A percentile compares a stretch with the other conserved stretches of the same genome.
These are phyloP conservation scores for Plutella xylostella DNA, from an alignment of 2,888 invertebrate species.

Conservation along the genomic window DNA sequence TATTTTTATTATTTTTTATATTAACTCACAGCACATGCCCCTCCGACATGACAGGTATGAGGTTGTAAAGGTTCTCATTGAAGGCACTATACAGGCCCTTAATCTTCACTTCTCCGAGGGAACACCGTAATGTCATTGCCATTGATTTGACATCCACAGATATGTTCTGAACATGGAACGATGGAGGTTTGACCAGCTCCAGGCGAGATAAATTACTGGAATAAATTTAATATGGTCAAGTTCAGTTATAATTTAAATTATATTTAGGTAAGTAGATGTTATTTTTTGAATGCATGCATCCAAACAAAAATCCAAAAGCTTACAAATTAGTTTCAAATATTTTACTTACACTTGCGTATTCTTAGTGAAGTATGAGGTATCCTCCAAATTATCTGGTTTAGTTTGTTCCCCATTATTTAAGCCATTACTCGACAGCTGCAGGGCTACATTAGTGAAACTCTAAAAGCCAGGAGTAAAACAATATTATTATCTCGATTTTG, in stretches of 20 bases:
- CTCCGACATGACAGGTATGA: slow-evolving; percentile 58
- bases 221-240: slow-evolving; percentile 13
- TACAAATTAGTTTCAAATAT: too few species aligned
- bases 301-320: too few species aligned
- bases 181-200: slow-evolving; percentile 48
- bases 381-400: slow-evolving; percentile 55
- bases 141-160: slow-evolving; percentile 55
- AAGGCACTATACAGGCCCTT: slow-evolving; percentile 58
- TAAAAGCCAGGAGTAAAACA: slow-evolving; percentile 23
- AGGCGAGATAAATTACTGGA: slow-evolving; percentile 51
- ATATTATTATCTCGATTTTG: background rate
- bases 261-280: too few species aligned
- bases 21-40: slow-evolving; percentile 58
- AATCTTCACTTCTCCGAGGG: slow-evolving; percentile 55
- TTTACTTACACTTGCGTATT: slow-evolving; percentile 69
- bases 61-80: slow-evolving; percentile 59
- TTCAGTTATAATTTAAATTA: background rate
- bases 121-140: slow-evolving; percentile 43
- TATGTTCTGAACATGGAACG: slow-evolving; percentile 52
- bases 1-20: too few species aligned
- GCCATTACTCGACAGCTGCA: slow-evolving; percentile 61
- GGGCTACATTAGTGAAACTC: slow-evolving; percentile 71
- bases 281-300: too few species aligned
- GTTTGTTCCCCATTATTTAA: slow-evolving; percentile 58
- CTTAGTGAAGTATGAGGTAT: slow-evolving; percentile 65